Evolutionary conservation across 2,888 invertebrate genomes (phyloP), one percentile per base, ranked within the genome.

Genomic region (Phasia obesa): DNA sequence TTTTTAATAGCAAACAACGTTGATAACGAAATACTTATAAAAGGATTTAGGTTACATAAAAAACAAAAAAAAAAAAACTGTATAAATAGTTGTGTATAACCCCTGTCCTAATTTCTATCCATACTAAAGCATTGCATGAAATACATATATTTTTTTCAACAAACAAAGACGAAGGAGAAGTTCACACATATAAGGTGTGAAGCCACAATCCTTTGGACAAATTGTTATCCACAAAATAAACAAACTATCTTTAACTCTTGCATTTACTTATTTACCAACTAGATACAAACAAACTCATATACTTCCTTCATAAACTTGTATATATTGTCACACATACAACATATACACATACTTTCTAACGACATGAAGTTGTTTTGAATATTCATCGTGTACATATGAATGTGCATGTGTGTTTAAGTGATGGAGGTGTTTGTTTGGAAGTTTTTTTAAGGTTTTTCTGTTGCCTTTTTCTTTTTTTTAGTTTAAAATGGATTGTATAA

Each of bases 21-120:
- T 84, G 85, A 84, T 84, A 84, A 85, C 76, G 74, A 84, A 84
- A 84, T 85, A 81, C 82, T 85, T 84, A 81, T 83, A 85, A 85
- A 84, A 75, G 81, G 84, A 83, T 85, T 84, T 74, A 62, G 84
- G 71, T 85, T 84, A 76, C 77, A 77, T 55, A 59, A 64, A 78
- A 82, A 74, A 35, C 53, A 64, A 44, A 77, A 75, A 78, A 81
- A n/a, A 51, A 71, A 73, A 60, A 67, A 65, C 21, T 57, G 21
- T 19, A 74, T 23, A 51, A 74, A 47, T 17, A 73, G 17, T 47
- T 47, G 27, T 38, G 15, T 49, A 57, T 38, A 13, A 35, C 11
- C 6, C 19, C 19, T 47, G 47, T 13, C 44, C 44, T 23, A 21
- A 9, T 3, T 49, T 62, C n/a, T 23, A 11, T 11, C 4, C 25